Evolutionary conservation across 2,888 invertebrate species (phyloP).

Genomic region (Hydriomena furcata): DNA sequence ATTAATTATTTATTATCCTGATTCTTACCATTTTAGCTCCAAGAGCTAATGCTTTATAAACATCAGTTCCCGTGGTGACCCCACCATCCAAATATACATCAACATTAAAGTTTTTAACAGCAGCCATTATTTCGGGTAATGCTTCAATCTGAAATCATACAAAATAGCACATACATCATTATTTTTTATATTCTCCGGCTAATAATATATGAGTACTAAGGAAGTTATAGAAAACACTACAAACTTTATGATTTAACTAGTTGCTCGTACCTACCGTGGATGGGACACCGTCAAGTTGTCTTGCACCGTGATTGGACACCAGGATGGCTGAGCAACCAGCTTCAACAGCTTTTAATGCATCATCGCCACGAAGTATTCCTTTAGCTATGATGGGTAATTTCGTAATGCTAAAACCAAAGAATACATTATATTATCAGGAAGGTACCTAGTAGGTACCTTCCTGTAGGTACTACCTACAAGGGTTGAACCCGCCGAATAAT

Average conservation of each 20-base stretch:
- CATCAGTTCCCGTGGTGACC: conserved; percentile 91
- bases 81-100: conserved; percentile 96
- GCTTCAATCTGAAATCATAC: conserved; percentile 89
- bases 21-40: conserved; percentile 92
- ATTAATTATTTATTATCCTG: neutral
- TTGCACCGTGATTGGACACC: conserved; percentile 97
- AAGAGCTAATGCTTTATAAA: conserved; percentile 94
- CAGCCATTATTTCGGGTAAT: conserved; percentile 90
- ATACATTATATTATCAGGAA: too few relatives aligned
- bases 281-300: conserved; percentile 94
- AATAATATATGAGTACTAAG: too few relatives aligned
- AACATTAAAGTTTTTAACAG: conserved; percentile 85
- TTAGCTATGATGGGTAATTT: conserved; percentile 92
- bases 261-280: conserved; percentile 88
- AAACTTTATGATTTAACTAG: too few relatives aligned
- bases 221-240: too few relatives aligned
- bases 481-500: too few relatives aligned
- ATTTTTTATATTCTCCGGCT: too few relatives aligned
- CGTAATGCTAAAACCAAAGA: conserved; percentile 82
- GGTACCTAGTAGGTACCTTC: too few relatives aligned
- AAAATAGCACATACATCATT: too few relatives aligned
- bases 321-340: conserved; percentile 91
- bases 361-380: conserved; percentile 93
- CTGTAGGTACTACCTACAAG: too few relatives aligned
- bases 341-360: conserved; percentile 89